Evolutionary conservation across 1,140 invertebrate species (phyloP), one percentile per base, ranked within the genome.

Genomic region (Conus betulinus): DNA sequence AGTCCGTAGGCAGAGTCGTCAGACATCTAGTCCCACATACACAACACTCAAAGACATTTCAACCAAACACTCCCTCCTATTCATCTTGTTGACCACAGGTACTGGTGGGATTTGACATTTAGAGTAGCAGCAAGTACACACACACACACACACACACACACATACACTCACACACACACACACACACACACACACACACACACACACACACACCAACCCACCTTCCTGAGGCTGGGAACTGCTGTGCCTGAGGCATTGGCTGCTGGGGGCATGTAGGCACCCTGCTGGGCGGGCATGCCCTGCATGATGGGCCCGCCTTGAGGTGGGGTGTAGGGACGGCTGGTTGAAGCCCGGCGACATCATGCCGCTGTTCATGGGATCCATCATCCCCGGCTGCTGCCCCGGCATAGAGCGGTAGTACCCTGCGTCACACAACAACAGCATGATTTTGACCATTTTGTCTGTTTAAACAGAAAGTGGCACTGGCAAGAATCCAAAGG

Each of bases 211-310:
- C 0, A 7, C 17, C 11, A 7, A 60, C 63, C 63, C 11, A 81
- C 92, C 89, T 83, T 91, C 90, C 82, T 27, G 67, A 52, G 63
- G 89, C 63, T 1, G 90, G 88, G 88, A 92, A 92, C 55, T 93
- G 93, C 53, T 91, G 91, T 15, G 89, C 84, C 83, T 91, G 88
- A 2, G 90, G 90, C 25, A 92, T 67, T 11, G 87, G 67, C 74
- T 91, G 92, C 79, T 92, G 93, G 39, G n/a, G 97, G 90, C 96
- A 97, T 96, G 96, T 97, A 93, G 93, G 96, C 87, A 95, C 96
- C 85, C 82, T 93, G 91, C 55, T 92, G 90, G 81, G 92, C 91
- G 84, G 79, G 87, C 88, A 95, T 94, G 20, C 94, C 94, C 86
- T 94, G 93, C 92, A 96, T 95, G 94, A 96, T 96, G n/a, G 91